Conservation (phyloP, 35 echinoderm and acorn worm genomes). For the Ophioderma brevispina region DNA sequence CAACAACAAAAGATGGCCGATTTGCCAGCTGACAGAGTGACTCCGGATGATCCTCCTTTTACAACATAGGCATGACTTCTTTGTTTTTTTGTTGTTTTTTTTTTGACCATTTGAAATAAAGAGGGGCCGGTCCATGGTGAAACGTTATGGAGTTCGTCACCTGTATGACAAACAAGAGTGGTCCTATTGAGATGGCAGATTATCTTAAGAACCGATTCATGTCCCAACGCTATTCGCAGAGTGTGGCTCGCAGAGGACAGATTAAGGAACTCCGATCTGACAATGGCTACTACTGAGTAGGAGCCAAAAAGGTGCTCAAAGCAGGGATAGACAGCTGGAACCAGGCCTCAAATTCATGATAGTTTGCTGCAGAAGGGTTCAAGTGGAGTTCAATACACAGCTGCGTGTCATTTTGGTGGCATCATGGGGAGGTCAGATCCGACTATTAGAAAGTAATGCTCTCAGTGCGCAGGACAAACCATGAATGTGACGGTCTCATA, state of each 20-base stretch:
- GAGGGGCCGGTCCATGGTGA: neutral
- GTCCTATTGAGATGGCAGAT: slow-evolving; percentile 52
- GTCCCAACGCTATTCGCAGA: slow-evolving; percentile 34
- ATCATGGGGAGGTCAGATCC: too few species aligned
- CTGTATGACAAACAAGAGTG: slow-evolving; percentile 4
- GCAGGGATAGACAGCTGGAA: too few species aligned
- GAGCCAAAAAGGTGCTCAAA: slow-evolving; percentile 53
- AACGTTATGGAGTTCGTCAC: slow-evolving; percentile 58
- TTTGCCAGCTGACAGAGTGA: slow-evolving; percentile 28
- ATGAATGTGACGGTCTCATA: too few species aligned
- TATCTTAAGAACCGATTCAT: slow-evolving; percentile 51
- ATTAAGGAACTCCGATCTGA: slow-evolving; percentile 44
- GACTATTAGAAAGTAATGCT: too few species aligned
- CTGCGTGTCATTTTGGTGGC: too few species aligned
- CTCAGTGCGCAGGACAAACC: too few species aligned
- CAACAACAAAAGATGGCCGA: slow-evolving; percentile 51
- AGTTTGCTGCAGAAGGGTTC: too few species aligned
- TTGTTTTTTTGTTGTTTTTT: too few species aligned
- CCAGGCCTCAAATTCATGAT: too few species aligned
- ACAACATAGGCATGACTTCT: slow-evolving; percentile 34
- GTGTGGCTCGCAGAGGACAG: slow-evolving; percentile 46
- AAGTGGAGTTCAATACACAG: too few species aligned
- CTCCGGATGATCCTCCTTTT: slow-evolving; percentile 28
- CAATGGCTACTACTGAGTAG: slow-evolving; percentile 58
- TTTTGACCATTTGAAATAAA: slow-evolving; percentile 27